Evolutionary conservation across 2,888 invertebrate genomes (phyloP).

Genomic region (Aporophyla nigra): DNA sequence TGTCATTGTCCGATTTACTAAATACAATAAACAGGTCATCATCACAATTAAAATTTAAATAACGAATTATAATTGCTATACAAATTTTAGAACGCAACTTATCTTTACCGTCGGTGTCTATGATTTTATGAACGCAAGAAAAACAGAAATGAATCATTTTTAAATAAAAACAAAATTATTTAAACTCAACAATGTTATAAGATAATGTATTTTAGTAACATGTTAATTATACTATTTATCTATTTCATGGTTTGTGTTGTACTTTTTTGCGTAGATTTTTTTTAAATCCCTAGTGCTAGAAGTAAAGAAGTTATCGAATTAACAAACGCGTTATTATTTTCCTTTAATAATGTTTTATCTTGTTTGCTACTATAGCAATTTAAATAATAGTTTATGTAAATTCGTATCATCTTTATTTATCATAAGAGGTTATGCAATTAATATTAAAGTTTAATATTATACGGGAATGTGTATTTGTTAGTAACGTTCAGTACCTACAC

Average conservation of each 20-base stretch:
- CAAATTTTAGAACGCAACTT: slow-evolving; percentile 17
- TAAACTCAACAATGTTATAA: slow-evolving; percentile 49
- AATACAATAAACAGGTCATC: slow-evolving; percentile 50
- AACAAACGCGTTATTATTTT: slow-evolving; percentile 47
- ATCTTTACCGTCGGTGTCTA: slow-evolving; percentile 49
- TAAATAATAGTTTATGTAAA: slow-evolving; percentile 64
- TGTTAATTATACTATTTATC: slow-evolving; percentile 55
- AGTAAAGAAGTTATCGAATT: slow-evolving; percentile 16
- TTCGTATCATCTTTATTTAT: slow-evolving; percentile 59
- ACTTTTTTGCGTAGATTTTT: slow-evolving; percentile 26
- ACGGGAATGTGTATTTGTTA: slow-evolving; percentile 28
- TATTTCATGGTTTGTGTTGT: slow-evolving; percentile 31
- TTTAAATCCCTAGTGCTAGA: slow-evolving; percentile 6
- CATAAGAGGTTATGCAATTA: slow-evolving; percentile 49
- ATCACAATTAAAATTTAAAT: slow-evolving; percentile 30
- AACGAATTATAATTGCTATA: slow-evolving; percentile 45
- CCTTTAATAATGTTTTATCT: slow-evolving; percentile 43
- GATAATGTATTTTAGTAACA: slow-evolving; percentile 48
- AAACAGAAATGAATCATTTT: slow-evolving; percentile 42
- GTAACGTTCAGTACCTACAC: slow-evolving; percentile 17
- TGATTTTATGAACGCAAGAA: slow-evolving; percentile 40
- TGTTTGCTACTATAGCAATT: slow-evolving; percentile 52
- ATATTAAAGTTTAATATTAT: slow-evolving; percentile 42
- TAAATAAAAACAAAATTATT: slow-evolving; percentile 55
- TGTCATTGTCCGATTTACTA: slow-evolving; percentile 49